Percentiles rank a stretch among this genome's conserved stretches.
Conservation (phyloP, 35 echinoderm and acorn worm species). For the Lytechinus pictus region DNA sequence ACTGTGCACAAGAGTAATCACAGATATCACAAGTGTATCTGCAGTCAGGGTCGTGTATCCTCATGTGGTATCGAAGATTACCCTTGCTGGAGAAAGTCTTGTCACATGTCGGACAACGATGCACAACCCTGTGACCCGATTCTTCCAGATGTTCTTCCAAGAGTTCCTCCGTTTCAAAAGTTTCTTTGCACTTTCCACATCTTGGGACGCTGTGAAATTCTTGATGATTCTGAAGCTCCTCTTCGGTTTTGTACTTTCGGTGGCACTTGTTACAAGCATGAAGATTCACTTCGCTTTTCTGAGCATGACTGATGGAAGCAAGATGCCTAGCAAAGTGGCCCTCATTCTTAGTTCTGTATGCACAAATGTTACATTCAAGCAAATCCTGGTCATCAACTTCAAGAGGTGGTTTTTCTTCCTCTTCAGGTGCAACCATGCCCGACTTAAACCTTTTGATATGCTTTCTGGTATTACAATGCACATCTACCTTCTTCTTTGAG, state of each 20-base stretch:
- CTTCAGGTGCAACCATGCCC: neutral
- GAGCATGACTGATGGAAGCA: slow-evolving; percentile 34
- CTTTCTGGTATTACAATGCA: slow-evolving; percentile 3
- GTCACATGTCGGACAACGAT: slow-evolving; percentile 50
- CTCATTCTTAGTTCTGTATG: slow-evolving; percentile 28
- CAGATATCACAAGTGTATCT: slow-evolving; percentile 78
- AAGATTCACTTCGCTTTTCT: neutral
- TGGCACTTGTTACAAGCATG: slow-evolving; percentile 10
- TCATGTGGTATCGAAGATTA: slow-evolving; percentile 71
- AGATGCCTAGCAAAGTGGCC: neutral
- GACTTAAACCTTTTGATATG: neutral
- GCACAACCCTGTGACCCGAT: neutral
- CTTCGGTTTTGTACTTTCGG: slow-evolving; percentile 2
- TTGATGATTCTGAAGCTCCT: neutral
- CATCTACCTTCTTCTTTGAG: neutral
- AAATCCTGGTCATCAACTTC: neutral
- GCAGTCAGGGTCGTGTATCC: slow-evolving; percentile 75
- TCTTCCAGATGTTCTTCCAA: neutral
- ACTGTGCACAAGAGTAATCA: slow-evolving; percentile 54
- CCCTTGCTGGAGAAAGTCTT: slow-evolving; percentile 63
- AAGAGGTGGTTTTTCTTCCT: neutral
- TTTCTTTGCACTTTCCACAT: slow-evolving; percentile 29
- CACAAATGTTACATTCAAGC: neutral
- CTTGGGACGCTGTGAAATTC: neutral
- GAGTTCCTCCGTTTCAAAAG: slow-evolving; percentile 54